Percentiles rank a stretch among this genome's conserved stretches.
These are phyloP conservation scores for Cetoscarus ocellatus DNA, from an alignment of 2,797 vertebrate species.

Conservation along the genomic window DNA sequence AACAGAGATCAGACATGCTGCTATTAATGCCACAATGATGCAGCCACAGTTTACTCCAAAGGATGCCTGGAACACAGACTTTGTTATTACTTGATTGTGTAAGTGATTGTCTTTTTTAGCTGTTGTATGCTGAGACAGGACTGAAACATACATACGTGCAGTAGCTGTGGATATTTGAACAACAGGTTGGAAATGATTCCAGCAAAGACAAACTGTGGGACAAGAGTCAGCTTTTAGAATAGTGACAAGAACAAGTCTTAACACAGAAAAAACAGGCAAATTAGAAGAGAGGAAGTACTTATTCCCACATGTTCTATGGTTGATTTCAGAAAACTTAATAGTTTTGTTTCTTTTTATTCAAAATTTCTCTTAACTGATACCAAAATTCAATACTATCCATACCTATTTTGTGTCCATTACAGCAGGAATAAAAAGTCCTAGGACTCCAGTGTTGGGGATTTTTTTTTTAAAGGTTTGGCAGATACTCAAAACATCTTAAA, in stretches of 20 bases:
- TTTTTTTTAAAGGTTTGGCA: too few species aligned
- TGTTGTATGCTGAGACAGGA: not conserved
- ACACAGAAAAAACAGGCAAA: slow-evolving; percentile 13
- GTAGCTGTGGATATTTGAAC: slow-evolving; percentile 71
- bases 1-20: slow-evolving; percentile 56
- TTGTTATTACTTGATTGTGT: not conserved
- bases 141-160: slow-evolving; percentile 65
- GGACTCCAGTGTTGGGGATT: too few species aligned
- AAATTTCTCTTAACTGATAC: too few species aligned
- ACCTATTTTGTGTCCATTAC: too few species aligned
- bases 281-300: too few species aligned
- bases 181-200: slow-evolving; percentile 75
- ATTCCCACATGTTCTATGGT: too few species aligned
- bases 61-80: slow-evolving; percentile 66
- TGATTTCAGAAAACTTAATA: too few species aligned
- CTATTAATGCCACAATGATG: slow-evolving; percentile 51
- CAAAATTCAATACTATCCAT: too few species aligned
- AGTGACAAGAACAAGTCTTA: not conserved
- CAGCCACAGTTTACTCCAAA: slow-evolving; percentile 64
- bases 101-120: too few species aligned
- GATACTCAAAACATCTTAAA: too few species aligned
- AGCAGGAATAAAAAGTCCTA: too few species aligned
- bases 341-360: too few species aligned
- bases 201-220: slow-evolving; percentile 74
- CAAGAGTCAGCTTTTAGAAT: slow-evolving; percentile 7